phyloP scores from a whole-genome alignment of 2,797 vertebrate genomes.

The Austrolebias charrua region DNA sequence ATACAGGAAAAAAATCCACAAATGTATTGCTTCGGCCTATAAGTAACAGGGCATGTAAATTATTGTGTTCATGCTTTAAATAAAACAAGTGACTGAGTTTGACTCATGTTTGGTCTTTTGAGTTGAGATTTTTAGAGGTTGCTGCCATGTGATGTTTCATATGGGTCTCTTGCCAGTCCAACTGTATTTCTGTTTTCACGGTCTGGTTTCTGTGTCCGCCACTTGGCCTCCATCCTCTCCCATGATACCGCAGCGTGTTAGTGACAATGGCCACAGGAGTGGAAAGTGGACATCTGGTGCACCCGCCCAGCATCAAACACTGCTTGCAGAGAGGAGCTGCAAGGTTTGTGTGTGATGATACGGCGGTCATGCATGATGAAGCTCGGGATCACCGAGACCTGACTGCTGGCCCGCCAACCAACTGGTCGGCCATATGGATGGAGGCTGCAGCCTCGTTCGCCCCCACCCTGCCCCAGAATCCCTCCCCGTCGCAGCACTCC shows the following conservation, averaged over 20 bases:
- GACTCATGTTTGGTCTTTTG: constrained; percentile 24
- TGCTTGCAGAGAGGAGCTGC: background rate
- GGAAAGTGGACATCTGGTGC: constrained; percentile 72
- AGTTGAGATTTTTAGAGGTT: constrained; percentile 7
- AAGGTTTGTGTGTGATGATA: constrained; percentile 41
- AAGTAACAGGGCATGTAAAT: no score
- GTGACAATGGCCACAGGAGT: constrained; percentile 61
- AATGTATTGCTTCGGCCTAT: no score
- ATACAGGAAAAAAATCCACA: no score
- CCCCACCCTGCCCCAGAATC: constrained; percentile 14
- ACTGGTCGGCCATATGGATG: constrained; percentile 61
- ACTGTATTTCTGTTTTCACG: background rate
- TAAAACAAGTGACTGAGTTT: background rate
- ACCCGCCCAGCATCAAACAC: constrained; percentile 45
- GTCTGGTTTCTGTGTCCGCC: constrained; percentile 45
- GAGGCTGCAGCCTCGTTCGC: constrained; percentile 23
- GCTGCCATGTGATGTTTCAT: constrained; percentile 25
- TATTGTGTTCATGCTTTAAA: background rate
- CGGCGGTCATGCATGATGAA: constrained; percentile 44
- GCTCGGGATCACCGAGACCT: constrained; percentile 46
- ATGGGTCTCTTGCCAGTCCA: constrained; percentile 26
- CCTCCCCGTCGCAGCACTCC: constrained; percentile 40
- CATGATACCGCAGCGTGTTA: constrained; percentile 46
- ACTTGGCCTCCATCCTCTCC: constrained; percentile 46
- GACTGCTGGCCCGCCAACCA: constrained; percentile 53